These are phyloP conservation scores for Rhipidura dahli DNA, from an alignment of 2,113 vertebrate species.

Conservation along the genomic window DNA sequence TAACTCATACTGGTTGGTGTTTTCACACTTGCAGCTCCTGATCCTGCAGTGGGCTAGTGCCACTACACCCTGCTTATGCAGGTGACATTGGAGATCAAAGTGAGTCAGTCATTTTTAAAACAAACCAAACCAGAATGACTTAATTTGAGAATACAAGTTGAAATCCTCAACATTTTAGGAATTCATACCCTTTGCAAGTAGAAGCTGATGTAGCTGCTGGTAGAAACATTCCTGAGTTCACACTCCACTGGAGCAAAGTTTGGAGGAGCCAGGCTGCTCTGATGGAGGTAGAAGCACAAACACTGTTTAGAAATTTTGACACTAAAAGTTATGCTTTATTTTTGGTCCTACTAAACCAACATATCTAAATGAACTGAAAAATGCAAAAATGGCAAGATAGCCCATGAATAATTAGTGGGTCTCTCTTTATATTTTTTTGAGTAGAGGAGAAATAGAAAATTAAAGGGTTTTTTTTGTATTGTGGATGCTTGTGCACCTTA, in stretches of 20 bases:
- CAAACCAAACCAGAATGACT: background rate
- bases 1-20: background rate
- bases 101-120: background rate
- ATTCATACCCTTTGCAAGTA: background rate
- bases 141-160: background rate
- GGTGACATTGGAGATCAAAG: background rate
- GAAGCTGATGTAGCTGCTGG: background rate
- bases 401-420: background rate
- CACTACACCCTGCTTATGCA: background rate
- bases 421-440: background rate
- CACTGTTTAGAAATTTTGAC: background rate
- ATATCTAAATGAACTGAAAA: background rate
- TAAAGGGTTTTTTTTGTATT: background rate
- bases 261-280: background rate
- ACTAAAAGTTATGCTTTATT: background rate
- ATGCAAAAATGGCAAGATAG: background rate
- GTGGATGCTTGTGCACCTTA: conserved; percentile 45
- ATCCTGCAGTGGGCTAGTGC: background rate
- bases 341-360: background rate
- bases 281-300: background rate
- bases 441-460: background rate
- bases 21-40: background rate
- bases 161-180: background rate
- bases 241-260: background rate
- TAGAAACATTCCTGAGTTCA: background rate